These are phyloP conservation scores for Steinernema scapterisci DNA, from an alignment of 2,888 invertebrate genomes.

Conservation along the genomic window DNA sequence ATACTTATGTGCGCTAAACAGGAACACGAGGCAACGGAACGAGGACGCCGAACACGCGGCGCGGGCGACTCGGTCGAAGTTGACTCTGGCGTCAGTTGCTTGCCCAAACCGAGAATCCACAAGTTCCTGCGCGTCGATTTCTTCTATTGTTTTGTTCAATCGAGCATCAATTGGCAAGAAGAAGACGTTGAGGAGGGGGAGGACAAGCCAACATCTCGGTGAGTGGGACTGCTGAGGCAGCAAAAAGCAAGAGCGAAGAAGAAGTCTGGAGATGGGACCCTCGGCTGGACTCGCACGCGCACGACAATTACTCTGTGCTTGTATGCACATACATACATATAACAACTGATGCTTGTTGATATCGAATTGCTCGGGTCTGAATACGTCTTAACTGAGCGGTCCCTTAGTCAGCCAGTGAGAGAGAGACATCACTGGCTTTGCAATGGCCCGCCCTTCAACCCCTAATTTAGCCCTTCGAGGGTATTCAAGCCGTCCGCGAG, in stretches of 20 bases:
- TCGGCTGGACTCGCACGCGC: background rate
- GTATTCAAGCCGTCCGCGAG: slow-evolving; percentile 21
- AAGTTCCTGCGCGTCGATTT: slow-evolving; percentile 9
- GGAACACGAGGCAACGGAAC: background rate
- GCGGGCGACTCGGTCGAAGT: background rate
- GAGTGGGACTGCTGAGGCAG: background rate
- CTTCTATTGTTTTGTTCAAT: background rate
- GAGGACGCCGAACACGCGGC: background rate
- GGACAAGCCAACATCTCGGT: background rate
- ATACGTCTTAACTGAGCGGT: slow-evolving; percentile 27
- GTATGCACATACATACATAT: slow-evolving; percentile 25
- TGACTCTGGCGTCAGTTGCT: background rate
- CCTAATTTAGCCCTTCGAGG: slow-evolving; percentile 30
- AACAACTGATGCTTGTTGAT: slow-evolving; percentile 32
- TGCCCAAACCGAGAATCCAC: too few species aligned
- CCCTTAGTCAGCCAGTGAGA: background rate
- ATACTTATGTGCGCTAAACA: slow-evolving; percentile 31
- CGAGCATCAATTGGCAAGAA: background rate
- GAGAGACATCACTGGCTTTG: slow-evolving; percentile 5
- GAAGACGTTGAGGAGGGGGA: background rate
- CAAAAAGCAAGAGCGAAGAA: background rate
- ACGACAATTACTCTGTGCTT: slow-evolving; percentile 12
- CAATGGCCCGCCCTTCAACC: slow-evolving; percentile 32
- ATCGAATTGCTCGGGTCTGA: slow-evolving; percentile 30
- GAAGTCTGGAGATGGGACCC: too few species aligned